Evolutionary conservation across 2,888 invertebrate species (phyloP).

Genomic region (Lasioglossum leucozonium): DNA sequence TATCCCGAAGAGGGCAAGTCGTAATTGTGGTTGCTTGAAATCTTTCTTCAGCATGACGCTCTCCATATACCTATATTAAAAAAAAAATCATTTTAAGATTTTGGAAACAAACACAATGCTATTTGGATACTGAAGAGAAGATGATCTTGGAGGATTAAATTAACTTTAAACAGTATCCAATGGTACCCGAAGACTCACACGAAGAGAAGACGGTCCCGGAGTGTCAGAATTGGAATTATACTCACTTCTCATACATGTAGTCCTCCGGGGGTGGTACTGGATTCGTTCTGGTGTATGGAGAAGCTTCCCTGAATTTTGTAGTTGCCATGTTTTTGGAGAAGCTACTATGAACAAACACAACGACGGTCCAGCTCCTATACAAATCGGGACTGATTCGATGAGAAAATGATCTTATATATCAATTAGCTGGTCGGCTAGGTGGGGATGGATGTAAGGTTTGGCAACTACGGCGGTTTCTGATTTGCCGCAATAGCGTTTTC

Average conservation of each 20-base stretch:
- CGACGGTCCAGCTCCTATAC: not conserved
- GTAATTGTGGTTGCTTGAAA: conserved; percentile 77
- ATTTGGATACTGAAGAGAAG: not conserved
- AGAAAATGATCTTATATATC: conserved; percentile 22
- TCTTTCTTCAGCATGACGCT: conserved; percentile 80
- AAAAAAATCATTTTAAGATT: not conserved
- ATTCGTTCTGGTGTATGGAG: conserved; percentile 84
- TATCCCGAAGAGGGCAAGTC: conserved; percentile 86
- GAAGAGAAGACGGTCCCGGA: not conserved
- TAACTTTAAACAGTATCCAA: too few species aligned
- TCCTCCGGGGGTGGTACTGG: conserved; percentile 84
- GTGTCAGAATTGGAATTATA: not conserved
- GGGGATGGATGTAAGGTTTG: conserved; percentile 17
- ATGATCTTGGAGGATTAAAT: not conserved
- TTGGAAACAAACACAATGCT: not conserved
- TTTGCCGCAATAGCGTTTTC: not conserved
- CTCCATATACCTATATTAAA: conserved; percentile 83
- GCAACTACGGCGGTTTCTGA: not conserved
- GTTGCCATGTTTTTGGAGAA: conserved; percentile 85
- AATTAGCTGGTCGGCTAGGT: not conserved
- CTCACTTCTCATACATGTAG: conserved; percentile 85
- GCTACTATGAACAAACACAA: not conserved
- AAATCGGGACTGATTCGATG: not conserved
- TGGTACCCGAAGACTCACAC: too few species aligned
- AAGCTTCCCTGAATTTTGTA: conserved; percentile 84